A percentile compares a stretch with the other conserved stretches of the same genome.
Conservation (phyloP, 2,113 vertebrate genomes). For the Tautogolabrus adspersus region DNA sequence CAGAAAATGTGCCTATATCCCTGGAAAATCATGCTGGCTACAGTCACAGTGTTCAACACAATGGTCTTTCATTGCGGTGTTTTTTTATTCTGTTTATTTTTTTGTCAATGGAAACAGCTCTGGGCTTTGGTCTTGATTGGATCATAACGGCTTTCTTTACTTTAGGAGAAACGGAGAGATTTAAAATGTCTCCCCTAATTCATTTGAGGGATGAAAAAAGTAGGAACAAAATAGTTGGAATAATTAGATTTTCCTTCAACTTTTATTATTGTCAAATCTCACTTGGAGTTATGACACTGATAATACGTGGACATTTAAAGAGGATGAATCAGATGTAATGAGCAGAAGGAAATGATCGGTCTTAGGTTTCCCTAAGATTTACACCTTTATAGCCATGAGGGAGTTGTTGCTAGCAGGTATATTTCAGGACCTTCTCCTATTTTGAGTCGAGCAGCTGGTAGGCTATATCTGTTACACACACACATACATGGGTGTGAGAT, state of each 20-base stretch:
- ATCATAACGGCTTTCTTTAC: slow-evolving; percentile 4
- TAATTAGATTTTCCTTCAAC: slow-evolving; percentile 23
- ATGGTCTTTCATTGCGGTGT: slow-evolving; percentile 6
- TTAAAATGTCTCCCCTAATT: slow-evolving; percentile 28
- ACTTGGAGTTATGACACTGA: slow-evolving; percentile 26
- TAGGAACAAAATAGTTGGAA: not conserved
- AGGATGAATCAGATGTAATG: slow-evolving; percentile 34
- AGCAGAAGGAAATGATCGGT: slow-evolving; percentile 48
- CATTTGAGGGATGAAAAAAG: slow-evolving; percentile 2
- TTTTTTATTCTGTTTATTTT: slow-evolving; percentile 32
- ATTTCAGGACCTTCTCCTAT: slow-evolving; percentile 61
- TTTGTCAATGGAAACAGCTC: slow-evolving; percentile 19
- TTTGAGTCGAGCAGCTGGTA: slow-evolving; percentile 50
- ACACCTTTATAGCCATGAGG: slow-evolving; percentile 4
- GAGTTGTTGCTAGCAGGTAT: slow-evolving; percentile 56
- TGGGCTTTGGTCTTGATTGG: slow-evolving; percentile 31
- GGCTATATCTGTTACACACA: slow-evolving; percentile 49
- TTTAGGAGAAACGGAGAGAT: slow-evolving; percentile 15
- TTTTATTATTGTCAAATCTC: slow-evolving; percentile 30
- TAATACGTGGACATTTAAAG: slow-evolving; percentile 18
- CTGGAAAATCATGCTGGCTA: slow-evolving; percentile 18
- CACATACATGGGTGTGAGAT: slow-evolving; percentile 20
- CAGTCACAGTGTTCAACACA: slow-evolving; percentile 15
- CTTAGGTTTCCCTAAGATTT: slow-evolving; percentile 51
- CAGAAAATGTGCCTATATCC: slow-evolving; percentile 33